A percentile compares a stretch with the other conserved stretches of the same genome.
phyloP scores from a whole-genome alignment of 2,797 vertebrate genomes.

The Meriones psammophilus region DNA sequence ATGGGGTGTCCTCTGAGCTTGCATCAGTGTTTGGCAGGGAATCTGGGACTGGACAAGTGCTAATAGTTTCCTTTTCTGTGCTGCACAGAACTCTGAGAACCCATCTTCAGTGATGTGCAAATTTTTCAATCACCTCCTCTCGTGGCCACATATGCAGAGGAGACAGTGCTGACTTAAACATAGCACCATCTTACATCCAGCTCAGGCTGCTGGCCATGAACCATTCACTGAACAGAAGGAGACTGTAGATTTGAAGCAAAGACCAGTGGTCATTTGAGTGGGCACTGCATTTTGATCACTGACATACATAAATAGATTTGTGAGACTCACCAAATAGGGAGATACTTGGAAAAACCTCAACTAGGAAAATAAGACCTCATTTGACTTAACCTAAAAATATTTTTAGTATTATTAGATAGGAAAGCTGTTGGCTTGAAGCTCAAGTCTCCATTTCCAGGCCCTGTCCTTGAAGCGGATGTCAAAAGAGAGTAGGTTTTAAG shows the following conservation, averaged over 20 bases:
- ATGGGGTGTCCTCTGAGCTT: not conserved
- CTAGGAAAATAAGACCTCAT: not conserved
- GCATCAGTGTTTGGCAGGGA: not conserved
- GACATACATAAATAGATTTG: not conserved
- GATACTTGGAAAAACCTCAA: conserved; percentile 20
- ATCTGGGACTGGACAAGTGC: not conserved
- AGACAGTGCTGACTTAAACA: not conserved
- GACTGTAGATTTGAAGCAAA: not conserved
- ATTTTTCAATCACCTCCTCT: not conserved
- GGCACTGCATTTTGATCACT: not conserved
- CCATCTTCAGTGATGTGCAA: not conserved
- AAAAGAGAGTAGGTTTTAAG: not conserved
- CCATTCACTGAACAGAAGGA: not conserved
- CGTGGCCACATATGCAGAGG: not conserved
- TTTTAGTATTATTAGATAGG: not conserved
- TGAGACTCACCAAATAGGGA: not conserved
- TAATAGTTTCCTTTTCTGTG: not conserved
- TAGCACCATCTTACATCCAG: not conserved
- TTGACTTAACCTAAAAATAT: not conserved
- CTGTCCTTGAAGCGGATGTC: not conserved
- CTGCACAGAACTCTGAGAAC: not conserved
- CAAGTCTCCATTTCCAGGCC: not conserved
- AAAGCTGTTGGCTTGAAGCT: not conserved
- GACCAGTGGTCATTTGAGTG: not conserved
- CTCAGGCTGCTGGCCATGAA: not conserved